These are phyloP conservation scores for Zapornia atra DNA, from an alignment of 2,113 vertebrate species.

Conservation along the genomic window DNA sequence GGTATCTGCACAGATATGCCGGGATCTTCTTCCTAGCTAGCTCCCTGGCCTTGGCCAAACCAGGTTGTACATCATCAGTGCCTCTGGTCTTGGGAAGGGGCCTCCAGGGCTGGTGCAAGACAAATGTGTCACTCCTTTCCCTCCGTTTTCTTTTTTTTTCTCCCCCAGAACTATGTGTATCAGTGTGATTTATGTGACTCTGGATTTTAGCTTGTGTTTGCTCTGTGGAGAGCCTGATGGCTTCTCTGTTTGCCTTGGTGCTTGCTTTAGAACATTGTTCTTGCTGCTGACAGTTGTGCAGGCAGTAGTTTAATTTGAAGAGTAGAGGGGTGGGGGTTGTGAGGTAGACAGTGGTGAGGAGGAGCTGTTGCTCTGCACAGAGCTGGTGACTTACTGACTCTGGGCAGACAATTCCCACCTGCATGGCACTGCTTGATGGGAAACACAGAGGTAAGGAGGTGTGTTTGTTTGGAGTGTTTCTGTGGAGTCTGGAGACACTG, in stretches of 20 bases:
- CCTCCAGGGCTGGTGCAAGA: background rate
- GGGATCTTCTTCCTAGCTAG: fast-evolving
- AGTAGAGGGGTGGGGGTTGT: background rate
- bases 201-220: slow-evolving; percentile 1
- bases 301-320: background rate
- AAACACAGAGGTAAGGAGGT: background rate
- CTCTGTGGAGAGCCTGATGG: background rate
- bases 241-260: slow-evolving; percentile 6
- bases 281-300: slow-evolving; percentile 6
- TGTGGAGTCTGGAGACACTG: background rate
- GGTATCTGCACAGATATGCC: background rate
- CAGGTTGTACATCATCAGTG: background rate
- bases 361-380: background rate
- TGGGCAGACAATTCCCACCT: background rate
- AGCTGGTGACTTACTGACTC: background rate
- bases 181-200: background rate
- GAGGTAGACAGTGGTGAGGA: background rate
- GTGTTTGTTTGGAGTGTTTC: background rate
- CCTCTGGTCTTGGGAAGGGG: background rate
- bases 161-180: background rate
- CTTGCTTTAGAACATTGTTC: slow-evolving; percentile 7
- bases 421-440: fast-evolving
- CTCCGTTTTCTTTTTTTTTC: background rate
- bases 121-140: background rate
- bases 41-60: background rate